Percentiles rank a stretch among this genome's conserved stretches.
Conservation (phyloP, 2,113 vertebrate genomes). For the Gambusia holbrooki region DNA sequence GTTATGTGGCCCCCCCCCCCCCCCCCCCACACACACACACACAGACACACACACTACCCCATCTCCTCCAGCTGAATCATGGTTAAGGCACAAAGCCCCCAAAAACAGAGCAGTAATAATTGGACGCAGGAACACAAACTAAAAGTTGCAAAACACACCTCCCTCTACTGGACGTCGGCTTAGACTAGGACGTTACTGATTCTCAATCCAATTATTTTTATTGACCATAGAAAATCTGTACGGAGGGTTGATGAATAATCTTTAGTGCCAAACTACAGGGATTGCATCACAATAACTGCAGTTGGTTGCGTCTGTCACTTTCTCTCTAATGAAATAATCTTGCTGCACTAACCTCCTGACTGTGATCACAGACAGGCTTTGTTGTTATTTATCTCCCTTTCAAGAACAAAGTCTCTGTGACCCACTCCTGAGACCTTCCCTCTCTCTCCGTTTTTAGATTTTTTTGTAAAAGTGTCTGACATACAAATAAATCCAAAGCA, state of each 20-base stretch:
- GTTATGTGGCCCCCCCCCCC: slow-evolving; percentile 28
- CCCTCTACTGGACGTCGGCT: slow-evolving; percentile 36
- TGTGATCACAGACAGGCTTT: slow-evolving; percentile 60
- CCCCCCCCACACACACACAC: too few relatives aligned
- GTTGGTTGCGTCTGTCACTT: slow-evolving; percentile 70
- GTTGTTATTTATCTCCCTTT: slow-evolving; percentile 41
- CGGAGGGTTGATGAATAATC: slow-evolving; percentile 78
- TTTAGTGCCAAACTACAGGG: slow-evolving; percentile 70
- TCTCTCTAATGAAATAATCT: slow-evolving; percentile 74
- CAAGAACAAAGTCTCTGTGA: slow-evolving; percentile 8
- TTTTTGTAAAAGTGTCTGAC: background rate
- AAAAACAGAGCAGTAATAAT: background rate
- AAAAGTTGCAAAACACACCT: slow-evolving; percentile 39
- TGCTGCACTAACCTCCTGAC: slow-evolving; percentile 66
- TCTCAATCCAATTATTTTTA: slow-evolving; percentile 75
- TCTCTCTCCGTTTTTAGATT: background rate
- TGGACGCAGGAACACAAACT: slow-evolving; percentile 10
- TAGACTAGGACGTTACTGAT: slow-evolving; percentile 61
- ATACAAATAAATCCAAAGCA: slow-evolving; percentile 2
- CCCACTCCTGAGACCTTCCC: background rate
- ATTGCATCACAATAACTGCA: slow-evolving; percentile 61
- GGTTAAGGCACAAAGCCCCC: slow-evolving; percentile 3
- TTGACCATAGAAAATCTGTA: slow-evolving; percentile 74
- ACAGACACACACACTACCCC: background rate
- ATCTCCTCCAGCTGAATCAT: slow-evolving; percentile 21